phyloP scores from a whole-genome alignment of 2,888 invertebrate species.

The Cybosia mesomella region DNA sequence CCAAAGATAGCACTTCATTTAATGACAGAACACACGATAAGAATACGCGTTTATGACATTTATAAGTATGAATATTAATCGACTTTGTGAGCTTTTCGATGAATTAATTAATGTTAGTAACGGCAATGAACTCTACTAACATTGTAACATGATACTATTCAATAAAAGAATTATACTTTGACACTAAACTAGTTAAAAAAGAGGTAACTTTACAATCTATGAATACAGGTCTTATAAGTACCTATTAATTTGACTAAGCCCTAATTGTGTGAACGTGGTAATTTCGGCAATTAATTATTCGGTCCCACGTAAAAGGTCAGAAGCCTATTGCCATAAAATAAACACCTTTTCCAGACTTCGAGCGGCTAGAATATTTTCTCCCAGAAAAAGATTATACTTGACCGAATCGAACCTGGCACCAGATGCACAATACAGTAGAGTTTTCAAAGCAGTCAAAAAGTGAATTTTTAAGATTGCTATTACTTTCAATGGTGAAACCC shows the following conservation, averaged over 20 bases:
- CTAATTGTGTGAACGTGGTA: not conserved
- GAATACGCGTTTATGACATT: not conserved
- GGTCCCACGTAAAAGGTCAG: too few relatives aligned
- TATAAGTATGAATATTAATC: not conserved
- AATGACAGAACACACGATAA: slow-evolving; percentile 2
- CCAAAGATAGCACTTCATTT: slow-evolving; percentile 1
- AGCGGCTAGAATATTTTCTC: not conserved
- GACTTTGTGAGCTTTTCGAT: slow-evolving; percentile 4
- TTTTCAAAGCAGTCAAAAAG: not conserved
- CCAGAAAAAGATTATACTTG: too few relatives aligned
- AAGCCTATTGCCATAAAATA: too few relatives aligned
- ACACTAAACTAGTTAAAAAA: not conserved
- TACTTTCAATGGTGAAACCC: not conserved
- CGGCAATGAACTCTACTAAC: not conserved
- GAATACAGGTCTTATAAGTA: not conserved
- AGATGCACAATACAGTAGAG: not conserved
- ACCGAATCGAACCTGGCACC: not conserved
- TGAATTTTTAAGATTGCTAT: too few relatives aligned
- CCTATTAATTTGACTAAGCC: not conserved
- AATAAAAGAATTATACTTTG: not conserved
- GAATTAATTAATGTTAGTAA: slow-evolving; percentile 21
- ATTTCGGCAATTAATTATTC: not conserved
- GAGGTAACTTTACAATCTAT: not conserved
- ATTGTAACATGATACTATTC: not conserved
- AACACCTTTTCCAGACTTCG: not conserved